phyloP scores from a whole-genome alignment of 1,140 invertebrate genomes.

The Dendrolimus punctatus region DNA sequence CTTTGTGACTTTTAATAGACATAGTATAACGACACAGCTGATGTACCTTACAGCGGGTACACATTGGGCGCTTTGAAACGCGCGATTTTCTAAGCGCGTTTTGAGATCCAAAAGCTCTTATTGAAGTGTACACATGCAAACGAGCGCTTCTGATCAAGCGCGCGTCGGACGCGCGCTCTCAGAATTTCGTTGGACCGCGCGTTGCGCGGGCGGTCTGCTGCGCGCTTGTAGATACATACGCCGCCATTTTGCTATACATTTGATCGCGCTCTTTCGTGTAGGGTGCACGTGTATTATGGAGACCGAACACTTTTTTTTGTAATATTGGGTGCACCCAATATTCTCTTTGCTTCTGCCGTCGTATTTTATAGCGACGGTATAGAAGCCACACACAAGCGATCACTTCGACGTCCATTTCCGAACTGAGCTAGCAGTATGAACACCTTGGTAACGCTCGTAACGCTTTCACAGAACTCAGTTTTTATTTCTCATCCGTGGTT shows the following conservation, averaged over 20 bases:
- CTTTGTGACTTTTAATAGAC: too few relatives aligned
- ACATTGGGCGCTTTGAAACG: too few relatives aligned
- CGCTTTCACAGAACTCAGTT: too few relatives aligned
- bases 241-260: slow-evolving; percentile 17
- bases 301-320: too few relatives aligned
- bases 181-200: slow-evolving; percentile 18
- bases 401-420: background rate
- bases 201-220: slow-evolving; percentile 14
- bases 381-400: background rate
- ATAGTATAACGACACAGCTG: too few relatives aligned
- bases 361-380: slow-evolving; percentile 1
- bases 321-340: too few relatives aligned
- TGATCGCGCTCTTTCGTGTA: slow-evolving; percentile 9
- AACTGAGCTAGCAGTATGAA: background rate
- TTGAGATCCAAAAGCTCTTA: too few relatives aligned
- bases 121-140: too few relatives aligned
- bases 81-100: too few relatives aligned
- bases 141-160: slow-evolving; percentile 5
- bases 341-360: background rate
- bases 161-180: slow-evolving; percentile 10
- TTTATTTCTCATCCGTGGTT: too few relatives aligned
- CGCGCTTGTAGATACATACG: slow-evolving; percentile 12
- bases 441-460: background rate
- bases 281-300: slow-evolving; percentile 1
- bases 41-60: too few relatives aligned